A percentile compares a stretch with the other conserved stretches of the same genome.
phyloP scores from a whole-genome alignment of 2,797 vertebrate species.

The Schizopygopsis malacanthus region DNA sequence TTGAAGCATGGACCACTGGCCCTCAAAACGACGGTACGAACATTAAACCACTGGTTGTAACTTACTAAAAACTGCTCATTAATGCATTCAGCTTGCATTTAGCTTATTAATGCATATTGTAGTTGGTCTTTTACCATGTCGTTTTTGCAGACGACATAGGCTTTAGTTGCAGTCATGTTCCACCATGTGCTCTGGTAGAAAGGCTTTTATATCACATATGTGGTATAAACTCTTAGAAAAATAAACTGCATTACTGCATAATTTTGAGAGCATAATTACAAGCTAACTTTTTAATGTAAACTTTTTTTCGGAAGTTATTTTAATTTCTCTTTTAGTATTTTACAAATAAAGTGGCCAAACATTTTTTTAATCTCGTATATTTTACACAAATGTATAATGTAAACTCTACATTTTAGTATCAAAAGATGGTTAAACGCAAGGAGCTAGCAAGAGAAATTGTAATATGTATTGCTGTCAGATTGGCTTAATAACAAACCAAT shows the following conservation, averaged over 20 bases:
- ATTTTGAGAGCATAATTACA: not conserved
- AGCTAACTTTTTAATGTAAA: not conserved
- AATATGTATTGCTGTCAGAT: not conserved
- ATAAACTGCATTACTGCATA: not conserved
- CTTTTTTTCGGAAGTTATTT: not conserved
- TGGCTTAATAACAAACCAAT: not conserved
- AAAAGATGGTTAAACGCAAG: not conserved
- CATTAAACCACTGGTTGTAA: not conserved
- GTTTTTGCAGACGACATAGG: slow-evolving; percentile 69
- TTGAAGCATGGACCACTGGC: slow-evolving; percentile 74
- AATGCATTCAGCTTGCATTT: slow-evolving; percentile 1
- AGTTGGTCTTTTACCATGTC: slow-evolving; percentile 59
- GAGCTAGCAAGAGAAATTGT: not conserved
- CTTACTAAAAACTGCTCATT: not conserved
- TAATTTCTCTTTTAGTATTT: not conserved
- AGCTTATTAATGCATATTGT: not conserved
- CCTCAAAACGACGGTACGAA: slow-evolving; percentile 76
- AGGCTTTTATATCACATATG: slow-evolving; percentile 17
- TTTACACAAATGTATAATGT: not conserved
- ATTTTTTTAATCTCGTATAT: not conserved
- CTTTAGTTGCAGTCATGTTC: slow-evolving; percentile 67
- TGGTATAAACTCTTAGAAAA: slow-evolving; percentile 16
- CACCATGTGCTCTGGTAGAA: slow-evolving; percentile 75
- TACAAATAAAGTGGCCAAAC: not conserved
- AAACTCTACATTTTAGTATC: not conserved